A percentile compares a stretch with the other conserved stretches of the same genome.
These are phyloP conservation scores for Scaptomyza pallida DNA, from an alignment of 1,140 invertebrate species.

Conservation along the genomic window DNA sequence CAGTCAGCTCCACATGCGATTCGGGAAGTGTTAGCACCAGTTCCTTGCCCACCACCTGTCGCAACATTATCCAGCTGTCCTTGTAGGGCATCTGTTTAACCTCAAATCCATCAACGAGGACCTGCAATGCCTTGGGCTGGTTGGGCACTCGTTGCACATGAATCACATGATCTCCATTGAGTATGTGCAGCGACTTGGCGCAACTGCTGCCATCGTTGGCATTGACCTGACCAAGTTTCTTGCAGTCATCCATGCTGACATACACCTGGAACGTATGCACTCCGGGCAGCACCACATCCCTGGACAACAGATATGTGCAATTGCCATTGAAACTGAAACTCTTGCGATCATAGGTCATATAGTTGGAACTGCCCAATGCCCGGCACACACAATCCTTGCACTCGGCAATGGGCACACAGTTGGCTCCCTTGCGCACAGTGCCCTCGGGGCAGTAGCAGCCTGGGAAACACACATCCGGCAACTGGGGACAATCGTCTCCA, in stretches of 20 bases:
- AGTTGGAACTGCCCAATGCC: slow-evolving; percentile 89
- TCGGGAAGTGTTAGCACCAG: slow-evolving; percentile 84
- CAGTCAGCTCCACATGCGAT: slow-evolving; percentile 85
- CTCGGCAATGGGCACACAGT: slow-evolving; percentile 88
- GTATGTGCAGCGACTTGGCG: slow-evolving; percentile 84
- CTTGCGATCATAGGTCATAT: slow-evolving; percentile 89
- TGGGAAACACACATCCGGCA: slow-evolving; percentile 89
- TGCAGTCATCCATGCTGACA: slow-evolving; percentile 77
- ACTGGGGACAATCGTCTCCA: slow-evolving; percentile 86
- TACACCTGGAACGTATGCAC: slow-evolving; percentile 86
- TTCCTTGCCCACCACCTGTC: slow-evolving; percentile 84
- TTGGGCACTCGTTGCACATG: slow-evolving; percentile 84
- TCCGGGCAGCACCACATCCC: slow-evolving; percentile 86
- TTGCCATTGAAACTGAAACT: slow-evolving; percentile 90
- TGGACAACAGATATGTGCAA: slow-evolving; percentile 91
- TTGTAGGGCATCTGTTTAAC: slow-evolving; percentile 85
- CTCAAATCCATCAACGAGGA: slow-evolving; percentile 81
- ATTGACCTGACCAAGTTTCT: slow-evolving; percentile 54
- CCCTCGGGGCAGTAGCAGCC: slow-evolving; percentile 94
- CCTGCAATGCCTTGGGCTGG: slow-evolving; percentile 48
- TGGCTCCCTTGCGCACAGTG: slow-evolving; percentile 88
- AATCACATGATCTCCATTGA: slow-evolving; percentile 87
- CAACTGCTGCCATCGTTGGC: slow-evolving; percentile 60
- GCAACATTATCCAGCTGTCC: slow-evolving; percentile 85
- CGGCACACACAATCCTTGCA: slow-evolving; percentile 92